Evolutionary conservation across 64 coral and sea anemone species (phyloP).

Genomic region (Catalaphyllia jardinei): DNA sequence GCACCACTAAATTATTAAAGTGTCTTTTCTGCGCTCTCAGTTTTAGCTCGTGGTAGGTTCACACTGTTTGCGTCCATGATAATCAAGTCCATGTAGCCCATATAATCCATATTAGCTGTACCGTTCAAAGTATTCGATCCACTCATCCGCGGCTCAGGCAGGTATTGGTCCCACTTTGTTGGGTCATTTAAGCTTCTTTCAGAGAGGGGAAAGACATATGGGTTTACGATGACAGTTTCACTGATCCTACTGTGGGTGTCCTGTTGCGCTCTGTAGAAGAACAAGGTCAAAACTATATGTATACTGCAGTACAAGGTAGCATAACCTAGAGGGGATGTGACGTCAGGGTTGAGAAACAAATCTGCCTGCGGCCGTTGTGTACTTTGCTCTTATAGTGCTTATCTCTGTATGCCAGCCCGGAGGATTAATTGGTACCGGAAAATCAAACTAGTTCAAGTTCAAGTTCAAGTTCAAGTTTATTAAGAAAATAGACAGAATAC

Average conservation of each 20-base stretch:
- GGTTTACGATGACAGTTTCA: neutral
- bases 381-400: no score
- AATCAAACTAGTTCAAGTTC: no score
- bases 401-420: no score
- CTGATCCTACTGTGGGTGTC: neutral
- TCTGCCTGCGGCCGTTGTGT: no score
- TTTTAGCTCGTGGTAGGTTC: constrained; percentile 1
- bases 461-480: no score
- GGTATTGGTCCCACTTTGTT: constrained; percentile 1
- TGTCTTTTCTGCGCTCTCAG: neutral
- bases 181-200: neutral
- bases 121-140: neutral
- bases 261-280: neutral
- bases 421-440: no score
- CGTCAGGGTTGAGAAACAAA: no score
- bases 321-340: no score
- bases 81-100: constrained; percentile 17
- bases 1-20: neutral
- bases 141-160: neutral
- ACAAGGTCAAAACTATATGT: no score
- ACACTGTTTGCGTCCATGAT: neutral
- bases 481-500: no score
- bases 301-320: no score
- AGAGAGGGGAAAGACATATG: neutral
- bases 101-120: neutral